Evolutionary conservation across 1,140 invertebrate species (phyloP).

Genomic region (Drosophila rhopaloa): DNA sequence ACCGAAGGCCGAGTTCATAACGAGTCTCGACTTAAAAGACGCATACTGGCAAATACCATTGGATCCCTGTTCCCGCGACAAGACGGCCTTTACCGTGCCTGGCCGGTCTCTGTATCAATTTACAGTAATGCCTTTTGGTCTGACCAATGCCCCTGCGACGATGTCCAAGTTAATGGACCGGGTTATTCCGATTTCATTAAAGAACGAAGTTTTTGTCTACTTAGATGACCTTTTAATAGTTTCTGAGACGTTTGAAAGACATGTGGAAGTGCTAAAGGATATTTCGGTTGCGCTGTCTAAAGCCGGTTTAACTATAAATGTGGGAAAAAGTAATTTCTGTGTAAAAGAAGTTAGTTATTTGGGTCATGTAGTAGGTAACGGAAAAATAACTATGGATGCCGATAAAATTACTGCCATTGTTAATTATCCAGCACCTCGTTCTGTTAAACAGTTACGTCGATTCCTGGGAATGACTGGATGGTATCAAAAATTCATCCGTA

Average conservation of each 20-base stretch:
- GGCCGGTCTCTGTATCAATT: too few species aligned
- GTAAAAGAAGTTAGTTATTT: constrained; percentile 8
- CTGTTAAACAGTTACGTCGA: constrained; percentile 10
- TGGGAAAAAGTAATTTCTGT: neutral
- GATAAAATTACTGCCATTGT: constrained; percentile 8
- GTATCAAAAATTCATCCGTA: constrained; percentile 20
- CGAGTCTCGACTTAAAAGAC: neutral
- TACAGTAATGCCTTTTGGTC: too few species aligned
- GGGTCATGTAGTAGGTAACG: constrained; percentile 8
- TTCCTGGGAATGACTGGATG: constrained; percentile 15
- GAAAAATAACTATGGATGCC: constrained; percentile 5
- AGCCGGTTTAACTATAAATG: neutral
- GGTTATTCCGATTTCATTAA: constrained; percentile 21
- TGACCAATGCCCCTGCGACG: neutral
- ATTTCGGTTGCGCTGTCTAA: constrained; percentile 4
- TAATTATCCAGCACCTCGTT: constrained; percentile 7
- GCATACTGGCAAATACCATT: too few species aligned
- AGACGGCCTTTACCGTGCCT: too few species aligned
- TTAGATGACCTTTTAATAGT: constrained; percentile 86
- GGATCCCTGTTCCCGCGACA: too few species aligned
- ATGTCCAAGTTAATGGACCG: constrained; percentile 25
- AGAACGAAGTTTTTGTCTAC: constrained; percentile 25
- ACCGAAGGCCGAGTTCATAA: constrained; percentile 5
- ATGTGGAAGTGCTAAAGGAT: too few species aligned
- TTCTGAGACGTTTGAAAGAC: constrained; percentile 20